Percentiles rank a stretch among this genome's conserved stretches.
These are phyloP conservation scores for Lysandra bellargus DNA, from an alignment of 2,888 invertebrate genomes.

Conservation along the genomic window DNA sequence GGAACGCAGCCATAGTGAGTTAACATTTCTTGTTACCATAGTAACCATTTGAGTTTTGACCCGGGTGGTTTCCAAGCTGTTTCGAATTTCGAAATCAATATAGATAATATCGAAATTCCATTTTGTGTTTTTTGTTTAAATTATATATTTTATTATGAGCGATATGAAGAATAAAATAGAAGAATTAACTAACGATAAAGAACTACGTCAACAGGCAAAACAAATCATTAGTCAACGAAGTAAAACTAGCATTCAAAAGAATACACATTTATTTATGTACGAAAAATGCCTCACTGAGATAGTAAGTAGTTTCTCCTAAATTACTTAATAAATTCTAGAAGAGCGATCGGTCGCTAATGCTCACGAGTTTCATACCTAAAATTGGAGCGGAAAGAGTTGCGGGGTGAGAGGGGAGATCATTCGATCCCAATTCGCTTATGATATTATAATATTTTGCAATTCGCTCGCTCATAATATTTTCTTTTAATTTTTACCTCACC, in stretches of 20 bases:
- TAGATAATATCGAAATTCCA: not conserved
- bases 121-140: not conserved
- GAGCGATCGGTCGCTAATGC: no score
- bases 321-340: no score
- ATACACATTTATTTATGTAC: slow-evolving; percentile 79
- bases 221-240: slow-evolving; percentile 58
- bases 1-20: no score
- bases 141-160: not conserved
- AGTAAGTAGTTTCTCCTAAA: slow-evolving; percentile 61
- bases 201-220: slow-evolving; percentile 63
- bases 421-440: no score
- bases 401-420: no score
- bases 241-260: slow-evolving; percentile 52
- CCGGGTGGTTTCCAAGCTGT: not conserved
- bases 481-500: no score
- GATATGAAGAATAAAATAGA: slow-evolving; percentile 42
- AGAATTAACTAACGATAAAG: slow-evolving; percentile 55
- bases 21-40: slow-evolving; percentile 32
- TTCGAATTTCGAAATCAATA: not conserved
- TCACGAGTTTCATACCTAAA: no score
- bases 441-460: no score
- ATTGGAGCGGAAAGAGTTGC: no score
- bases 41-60: not conserved
- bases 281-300: slow-evolving; percentile 79
- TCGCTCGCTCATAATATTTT: no score